Percentiles rank a stretch among this genome's conserved stretches.
Evolutionary conservation across 2,797 vertebrate species (phyloP).

Genomic region (Anguilla megastoma): DNA sequence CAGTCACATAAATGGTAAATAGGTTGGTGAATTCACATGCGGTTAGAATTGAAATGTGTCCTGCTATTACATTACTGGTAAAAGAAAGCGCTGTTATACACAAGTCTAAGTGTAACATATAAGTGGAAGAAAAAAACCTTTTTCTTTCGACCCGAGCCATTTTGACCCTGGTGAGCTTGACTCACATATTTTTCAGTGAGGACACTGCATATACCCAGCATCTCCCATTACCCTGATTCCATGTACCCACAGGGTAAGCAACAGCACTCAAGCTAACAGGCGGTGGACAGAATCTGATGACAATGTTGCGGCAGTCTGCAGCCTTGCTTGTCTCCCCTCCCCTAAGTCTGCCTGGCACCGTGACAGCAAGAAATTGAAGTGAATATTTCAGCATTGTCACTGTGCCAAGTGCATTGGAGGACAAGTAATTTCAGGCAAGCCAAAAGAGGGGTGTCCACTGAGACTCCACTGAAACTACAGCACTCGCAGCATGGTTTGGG

Average conservation of each 20-base stretch:
- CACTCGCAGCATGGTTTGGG: background rate
- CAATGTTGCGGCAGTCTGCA: conserved; percentile 45
- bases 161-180: background rate
- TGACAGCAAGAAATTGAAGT: conserved; percentile 57
- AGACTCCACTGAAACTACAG: background rate
- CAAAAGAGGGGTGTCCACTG: background rate
- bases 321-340: conserved; percentile 46
- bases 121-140: background rate
- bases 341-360: conserved; percentile 47
- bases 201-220: background rate
- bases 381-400: conserved; percentile 43
- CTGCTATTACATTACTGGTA: background rate
- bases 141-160: background rate
- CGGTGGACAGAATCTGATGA: conserved; percentile 19
- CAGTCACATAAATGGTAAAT: background rate
- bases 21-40: background rate
- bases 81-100: background rate
- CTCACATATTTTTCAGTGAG: background rate
- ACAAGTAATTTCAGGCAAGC: conserved; percentile 9
- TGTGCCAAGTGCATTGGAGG: conserved; percentile 17
- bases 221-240: conserved; percentile 19
- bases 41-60: background rate
- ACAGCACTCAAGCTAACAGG: background rate
- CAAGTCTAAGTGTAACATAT: background rate
- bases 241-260: background rate